These are phyloP conservation scores for Cydia fagiglandana DNA, from an alignment of 1,140 invertebrate genomes.

Conservation along the genomic window DNA sequence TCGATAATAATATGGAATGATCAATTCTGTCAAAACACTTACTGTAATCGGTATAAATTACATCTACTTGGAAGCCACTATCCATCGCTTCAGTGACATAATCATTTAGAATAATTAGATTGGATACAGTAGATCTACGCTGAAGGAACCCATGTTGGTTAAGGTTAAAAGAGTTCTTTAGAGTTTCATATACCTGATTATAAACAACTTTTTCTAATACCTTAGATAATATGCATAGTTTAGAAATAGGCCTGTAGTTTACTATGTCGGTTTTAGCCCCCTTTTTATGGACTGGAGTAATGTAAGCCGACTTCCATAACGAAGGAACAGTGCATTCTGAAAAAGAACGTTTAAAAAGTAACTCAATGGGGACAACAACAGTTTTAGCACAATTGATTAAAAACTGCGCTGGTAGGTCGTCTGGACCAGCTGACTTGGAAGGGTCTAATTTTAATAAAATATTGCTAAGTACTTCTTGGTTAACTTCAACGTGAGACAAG, in stretches of 20 bases:
- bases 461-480: background rate
- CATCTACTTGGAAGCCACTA: background rate
- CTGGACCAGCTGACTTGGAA: constrained; percentile 34
- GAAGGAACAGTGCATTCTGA: too few relatives aligned
- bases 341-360: too few relatives aligned
- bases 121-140: background rate
- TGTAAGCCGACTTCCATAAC: too few relatives aligned
- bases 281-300: constrained; percentile 34
- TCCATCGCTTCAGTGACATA: background rate
- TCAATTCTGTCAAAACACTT: background rate
- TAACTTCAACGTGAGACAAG: background rate
- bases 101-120: background rate
- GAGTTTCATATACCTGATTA: background rate
- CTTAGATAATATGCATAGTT: constrained; percentile 34
- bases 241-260: constrained; percentile 32
- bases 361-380: too few relatives aligned
- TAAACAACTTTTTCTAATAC: constrained; percentile 28
- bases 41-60: background rate
- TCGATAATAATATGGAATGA: background rate
- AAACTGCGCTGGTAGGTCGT: constrained; percentile 10
- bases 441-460: constrained; percentile 3
- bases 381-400: too few relatives aligned
- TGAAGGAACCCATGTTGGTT: constrained; percentile 10
- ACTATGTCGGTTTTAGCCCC: constrained; percentile 16
- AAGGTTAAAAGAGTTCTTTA: background rate